Percentiles rank a stretch among this genome's conserved stretches.
These are phyloP conservation scores for Sylvilagus bachmani DNA, from an alignment of 2,113 vertebrate species.

Conservation along the genomic window DNA sequence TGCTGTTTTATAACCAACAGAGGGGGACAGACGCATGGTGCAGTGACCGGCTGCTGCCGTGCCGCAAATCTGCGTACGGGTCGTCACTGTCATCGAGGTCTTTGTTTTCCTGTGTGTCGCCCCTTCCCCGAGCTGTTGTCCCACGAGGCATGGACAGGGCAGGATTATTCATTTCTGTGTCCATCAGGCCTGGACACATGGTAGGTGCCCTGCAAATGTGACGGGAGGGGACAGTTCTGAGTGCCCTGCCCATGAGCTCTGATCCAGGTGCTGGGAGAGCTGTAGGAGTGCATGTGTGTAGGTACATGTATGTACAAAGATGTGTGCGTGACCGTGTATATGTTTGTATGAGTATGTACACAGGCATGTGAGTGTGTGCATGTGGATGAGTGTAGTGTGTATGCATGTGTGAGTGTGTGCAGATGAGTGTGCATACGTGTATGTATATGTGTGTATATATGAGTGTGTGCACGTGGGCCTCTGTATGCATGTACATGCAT, in stretches of 20 bases:
- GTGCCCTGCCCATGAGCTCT: neutral
- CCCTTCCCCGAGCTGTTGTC: neutral
- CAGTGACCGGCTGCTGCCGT: neutral
- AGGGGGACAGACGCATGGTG: neutral
- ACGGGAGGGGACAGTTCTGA: neutral
- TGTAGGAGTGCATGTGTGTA: neutral
- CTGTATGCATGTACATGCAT: accelerated
- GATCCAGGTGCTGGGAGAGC: neutral
- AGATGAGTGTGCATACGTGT: too few species aligned
- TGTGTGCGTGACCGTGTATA: too few species aligned
- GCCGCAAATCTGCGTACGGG: neutral
- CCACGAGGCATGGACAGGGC: neutral
- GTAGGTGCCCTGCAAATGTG: neutral
- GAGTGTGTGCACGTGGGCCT: too few species aligned
- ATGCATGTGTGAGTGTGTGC: too few species aligned
- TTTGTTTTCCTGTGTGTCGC: neutral
- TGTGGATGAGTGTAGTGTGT: too few species aligned
- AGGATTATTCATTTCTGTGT: neutral
- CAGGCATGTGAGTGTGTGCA: too few species aligned
- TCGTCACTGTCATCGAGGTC: too few species aligned
- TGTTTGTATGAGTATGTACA: too few species aligned
- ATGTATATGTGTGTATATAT: too few species aligned
- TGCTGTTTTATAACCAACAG: neutral
- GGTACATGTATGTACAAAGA: accelerated
- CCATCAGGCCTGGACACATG: neutral